Evolutionary conservation across 2,113 vertebrate genomes (phyloP).

Genomic region (Sander vitreus): DNA sequence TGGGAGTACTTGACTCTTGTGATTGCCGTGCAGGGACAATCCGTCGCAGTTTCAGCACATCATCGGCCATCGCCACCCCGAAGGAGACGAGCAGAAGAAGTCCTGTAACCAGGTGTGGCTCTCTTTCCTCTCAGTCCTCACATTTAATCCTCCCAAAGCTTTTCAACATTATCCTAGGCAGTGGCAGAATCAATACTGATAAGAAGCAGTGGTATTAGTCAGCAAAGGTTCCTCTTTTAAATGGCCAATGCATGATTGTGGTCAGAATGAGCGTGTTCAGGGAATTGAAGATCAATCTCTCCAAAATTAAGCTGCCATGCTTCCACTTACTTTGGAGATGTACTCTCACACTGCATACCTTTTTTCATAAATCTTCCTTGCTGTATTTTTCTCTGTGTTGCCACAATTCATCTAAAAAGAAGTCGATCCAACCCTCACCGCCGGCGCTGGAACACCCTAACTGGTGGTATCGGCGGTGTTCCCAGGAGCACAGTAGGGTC

Average conservation of each 20-base stretch:
- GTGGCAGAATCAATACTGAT: conserved; percentile 62
- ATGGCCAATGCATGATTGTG: conserved; percentile 56
- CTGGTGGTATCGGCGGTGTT: conserved; percentile 24
- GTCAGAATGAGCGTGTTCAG: conserved; percentile 59
- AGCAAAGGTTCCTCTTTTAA: conserved; percentile 61
- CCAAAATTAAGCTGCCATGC: conserved; percentile 39
- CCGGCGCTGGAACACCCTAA: conserved; percentile 88
- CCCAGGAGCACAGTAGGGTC: conserved; percentile 39
- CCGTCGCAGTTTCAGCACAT: conserved; percentile 92
- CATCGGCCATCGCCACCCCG: conserved; percentile 87
- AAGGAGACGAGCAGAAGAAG: conserved; percentile 90
- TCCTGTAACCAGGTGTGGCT: conserved; percentile 88
- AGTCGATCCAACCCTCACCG: conserved; percentile 82
- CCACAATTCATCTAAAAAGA: conserved; percentile 69
- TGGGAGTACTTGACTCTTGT: conserved; percentile 42
- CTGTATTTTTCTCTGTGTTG: background rate
- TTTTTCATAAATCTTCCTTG: conserved; percentile 51
- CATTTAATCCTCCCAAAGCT: conserved; percentile 10
- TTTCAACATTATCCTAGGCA: conserved; percentile 50
- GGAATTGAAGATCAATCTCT: conserved; percentile 52
- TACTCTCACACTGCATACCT: conserved; percentile 28
- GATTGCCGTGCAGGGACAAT: conserved; percentile 74
- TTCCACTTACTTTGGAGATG: conserved; percentile 30
- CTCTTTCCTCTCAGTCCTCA: conserved; percentile 9
- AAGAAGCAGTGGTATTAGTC: conserved; percentile 69